Evolutionary conservation across 92 coral and sea anemone species (phyloP).

Genomic region (Zoanthus solanderi): DNA sequence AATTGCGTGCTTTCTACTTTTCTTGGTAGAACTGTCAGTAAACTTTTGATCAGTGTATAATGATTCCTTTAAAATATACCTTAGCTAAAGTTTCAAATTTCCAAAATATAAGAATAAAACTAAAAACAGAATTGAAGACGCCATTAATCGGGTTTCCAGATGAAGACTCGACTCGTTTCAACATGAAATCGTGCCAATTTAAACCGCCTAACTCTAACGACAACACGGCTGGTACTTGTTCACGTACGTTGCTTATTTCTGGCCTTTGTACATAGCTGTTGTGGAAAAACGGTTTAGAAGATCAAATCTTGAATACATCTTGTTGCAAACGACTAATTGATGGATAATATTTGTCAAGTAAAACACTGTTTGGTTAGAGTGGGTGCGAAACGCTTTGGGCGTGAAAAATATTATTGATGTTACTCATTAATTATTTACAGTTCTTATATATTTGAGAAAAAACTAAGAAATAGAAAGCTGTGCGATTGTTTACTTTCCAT

Average conservation of each 20-base stretch:
- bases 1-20: not conserved
- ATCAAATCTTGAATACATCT: not conserved
- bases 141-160: not conserved
- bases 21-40: not conserved
- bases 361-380: not conserved
- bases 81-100: not conserved
- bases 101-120: not conserved
- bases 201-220: not conserved
- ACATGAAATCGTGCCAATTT: not conserved
- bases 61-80: not conserved
- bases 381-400: not conserved
- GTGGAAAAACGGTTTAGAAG: not conserved
- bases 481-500: not conserved
- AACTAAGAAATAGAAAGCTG: not conserved
- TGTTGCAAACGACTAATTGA: not conserved
- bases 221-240: not conserved
- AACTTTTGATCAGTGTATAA: not conserved
- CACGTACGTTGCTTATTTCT: not conserved
- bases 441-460: not conserved
- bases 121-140: not conserved
- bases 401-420: not conserved
- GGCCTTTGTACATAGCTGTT: not conserved
- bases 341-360: not conserved
- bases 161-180: not conserved
- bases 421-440: not conserved